Percentiles rank a stretch among this genome's conserved stretches.
phyloP scores from a whole-genome alignment of 2,888 invertebrate genomes.

The Drosophila flavopinicola region DNA sequence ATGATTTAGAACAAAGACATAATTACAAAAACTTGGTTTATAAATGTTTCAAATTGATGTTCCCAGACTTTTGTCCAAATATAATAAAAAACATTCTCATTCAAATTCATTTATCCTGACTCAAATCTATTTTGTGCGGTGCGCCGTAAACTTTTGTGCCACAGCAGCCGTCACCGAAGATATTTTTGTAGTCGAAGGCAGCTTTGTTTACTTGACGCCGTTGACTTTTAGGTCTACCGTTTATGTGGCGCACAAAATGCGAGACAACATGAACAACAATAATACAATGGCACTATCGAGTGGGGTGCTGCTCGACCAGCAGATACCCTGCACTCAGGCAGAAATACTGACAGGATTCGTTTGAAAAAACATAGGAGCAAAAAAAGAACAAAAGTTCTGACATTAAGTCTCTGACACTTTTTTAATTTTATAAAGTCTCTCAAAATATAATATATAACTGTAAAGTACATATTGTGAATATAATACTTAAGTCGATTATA shows the following conservation, averaged over 20 bases:
- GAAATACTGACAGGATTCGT: no score
- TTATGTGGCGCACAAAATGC: conserved; percentile 67
- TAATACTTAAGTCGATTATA: no score
- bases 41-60: no score
- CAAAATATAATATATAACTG: no score
- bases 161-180: conserved; percentile 34
- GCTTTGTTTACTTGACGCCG: conserved; percentile 67
- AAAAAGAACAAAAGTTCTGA: no score
- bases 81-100: background rate
- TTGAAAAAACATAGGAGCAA: no score
- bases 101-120: background rate
- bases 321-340: background rate
- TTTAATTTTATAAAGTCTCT: no score
- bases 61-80: no score
- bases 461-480: no score
- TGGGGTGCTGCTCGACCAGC: background rate
- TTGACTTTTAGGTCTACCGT: conserved; percentile 65
- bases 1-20: no score
- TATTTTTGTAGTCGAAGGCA: conserved; percentile 36
- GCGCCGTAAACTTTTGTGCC: conserved; percentile 8
- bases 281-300: conserved; percentile 1
- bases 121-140: conserved; percentile 26
- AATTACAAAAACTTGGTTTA: background rate
- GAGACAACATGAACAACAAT: conserved; percentile 40
- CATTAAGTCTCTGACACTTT: no score